Evolutionary conservation across 2,888 invertebrate species (phyloP), one percentile per base, ranked within the genome.

Genomic region (Yponomeuta plumbellus): DNA sequence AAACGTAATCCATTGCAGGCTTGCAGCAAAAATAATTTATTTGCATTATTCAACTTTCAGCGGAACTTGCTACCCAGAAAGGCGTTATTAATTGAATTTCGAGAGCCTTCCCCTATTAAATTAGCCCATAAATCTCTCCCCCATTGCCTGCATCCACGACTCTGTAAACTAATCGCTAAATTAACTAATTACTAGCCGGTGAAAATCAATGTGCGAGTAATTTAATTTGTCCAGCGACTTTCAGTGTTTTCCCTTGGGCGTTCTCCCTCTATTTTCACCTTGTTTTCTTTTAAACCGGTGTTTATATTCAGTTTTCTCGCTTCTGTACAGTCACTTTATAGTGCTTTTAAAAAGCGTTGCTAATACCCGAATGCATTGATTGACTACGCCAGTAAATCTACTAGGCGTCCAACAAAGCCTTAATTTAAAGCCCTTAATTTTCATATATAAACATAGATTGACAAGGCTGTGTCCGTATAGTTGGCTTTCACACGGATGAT

Each of bases 141-240:
- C 80, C 76, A 74, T 74, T 75, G 75, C 72, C 74, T 76, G 76
- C 75, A 80, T 74, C 76, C 81, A 80, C 76, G 74, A 74, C 78
- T 80, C 78, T 80, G 82, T 83, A 80, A 86, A 86, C 81, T 86
- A 83, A 86, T 86, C 83, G 81, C 75, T 77, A 81, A 86, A 86
- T 86, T 84, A 85, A 83, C 79, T 86, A 86, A 88, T 85, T 85
- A 85, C 79, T 78, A 75, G 76, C 74, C 76, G 75, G 75, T 82
- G 80, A 80, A 84, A 86, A 86, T 85, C 85, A 86, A 86, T 86
- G 84, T 83, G 82, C 80, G 80, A 78, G 79, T 83, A 85, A 87
- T 86, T 86, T 81, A 85, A 88, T 87, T 86, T 80, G 77, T 76
- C 75, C 72, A 77, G 74, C 75, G 78, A 76, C 80, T 78, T 80